Evolutionary conservation across 1,140 invertebrate species (phyloP), one percentile per base, ranked within the genome.

Genomic region (Eueides isabella): DNA sequence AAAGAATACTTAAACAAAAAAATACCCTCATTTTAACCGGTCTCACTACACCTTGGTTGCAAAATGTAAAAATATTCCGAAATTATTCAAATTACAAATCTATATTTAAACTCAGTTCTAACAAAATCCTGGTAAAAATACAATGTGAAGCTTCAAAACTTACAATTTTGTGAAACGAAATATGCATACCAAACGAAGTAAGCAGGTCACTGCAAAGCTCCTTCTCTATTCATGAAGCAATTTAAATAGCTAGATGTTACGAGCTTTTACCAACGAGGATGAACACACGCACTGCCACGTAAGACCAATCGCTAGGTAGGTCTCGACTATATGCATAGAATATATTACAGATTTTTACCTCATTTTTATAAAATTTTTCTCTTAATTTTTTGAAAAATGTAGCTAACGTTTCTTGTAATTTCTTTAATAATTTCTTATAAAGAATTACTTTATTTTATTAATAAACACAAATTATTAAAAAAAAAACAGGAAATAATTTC

Each of bases 161-260:
- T 61, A 48, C n/a, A 68, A 69, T 62, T 67, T 69, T 62, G 31
- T 48, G 70, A 67, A 72, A 73, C 72, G 74, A 62, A 68, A 72
- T 26, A 61, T 73, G 71, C 71, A 73, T 73, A 73, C 66, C 63
- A 72, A 63, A 70, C 61, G 64, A 71, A 78, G 55, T 29, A 64
- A 71, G 41, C 72, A 70, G 61, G 61, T 68, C 31, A 74, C 38
- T 48, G 75, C 64, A 76, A 80, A 75, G 66, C 68, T 75, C 73
- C 74, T 82, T 80, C 78, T 78, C 76, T 83, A 86, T 86, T 81
- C 80, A 86, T 83, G 81, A 84, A 83, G 76, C 83, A 84, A 83
- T 84, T 84, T 81, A 84, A 86, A 86, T 82, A 83, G 80, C 77
- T 79, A 44, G 44, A 35, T 67, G 74, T 78, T 74, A 79, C 66